Evolutionary conservation across 2,888 invertebrate genomes (phyloP).

Genomic region (Creontiades dilutus): DNA sequence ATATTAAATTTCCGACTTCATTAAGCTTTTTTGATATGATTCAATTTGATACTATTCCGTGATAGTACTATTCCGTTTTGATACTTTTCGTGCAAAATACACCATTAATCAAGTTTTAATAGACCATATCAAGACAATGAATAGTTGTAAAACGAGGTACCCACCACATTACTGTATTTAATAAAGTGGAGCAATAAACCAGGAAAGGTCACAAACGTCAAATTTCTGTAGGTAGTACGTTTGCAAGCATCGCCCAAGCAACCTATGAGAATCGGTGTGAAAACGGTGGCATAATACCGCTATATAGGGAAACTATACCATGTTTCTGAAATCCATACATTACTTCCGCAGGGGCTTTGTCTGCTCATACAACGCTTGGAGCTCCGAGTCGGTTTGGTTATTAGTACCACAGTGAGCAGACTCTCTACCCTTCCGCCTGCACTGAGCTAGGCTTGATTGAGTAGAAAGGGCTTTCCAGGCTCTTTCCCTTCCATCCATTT

Average conservation of each 20-base stretch:
- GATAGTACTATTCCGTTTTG: too few relatives aligned
- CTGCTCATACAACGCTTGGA: constrained; percentile 1
- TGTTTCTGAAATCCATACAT: constrained; percentile 27
- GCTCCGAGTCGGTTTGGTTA: constrained; percentile 30
- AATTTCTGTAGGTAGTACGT: background rate
- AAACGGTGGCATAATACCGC: background rate
- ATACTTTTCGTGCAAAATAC: too few relatives aligned
- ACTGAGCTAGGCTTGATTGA: constrained; percentile 41
- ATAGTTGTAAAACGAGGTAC: too few relatives aligned
- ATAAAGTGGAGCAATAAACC: background rate
- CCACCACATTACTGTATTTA: too few relatives aligned
- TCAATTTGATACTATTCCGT: too few relatives aligned
- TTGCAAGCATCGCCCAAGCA: too few relatives aligned
- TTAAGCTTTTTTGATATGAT: too few relatives aligned
- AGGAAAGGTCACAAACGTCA: background rate
- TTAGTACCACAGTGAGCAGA: constrained; percentile 13
- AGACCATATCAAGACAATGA: too few relatives aligned
- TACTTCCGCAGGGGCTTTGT: background rate
- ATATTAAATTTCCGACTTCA: too few relatives aligned
- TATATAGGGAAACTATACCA: background rate
- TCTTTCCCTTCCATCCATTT: constrained; percentile 60
- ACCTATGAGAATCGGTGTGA: background rate
- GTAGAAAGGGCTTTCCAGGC: constrained; percentile 61
- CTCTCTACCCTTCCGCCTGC: background rate
- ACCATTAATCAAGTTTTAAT: too few relatives aligned